Base-by-base conservation (phyloP, 2,888 invertebrate species). In the Rhaphigaster nebulosa region DNA sequence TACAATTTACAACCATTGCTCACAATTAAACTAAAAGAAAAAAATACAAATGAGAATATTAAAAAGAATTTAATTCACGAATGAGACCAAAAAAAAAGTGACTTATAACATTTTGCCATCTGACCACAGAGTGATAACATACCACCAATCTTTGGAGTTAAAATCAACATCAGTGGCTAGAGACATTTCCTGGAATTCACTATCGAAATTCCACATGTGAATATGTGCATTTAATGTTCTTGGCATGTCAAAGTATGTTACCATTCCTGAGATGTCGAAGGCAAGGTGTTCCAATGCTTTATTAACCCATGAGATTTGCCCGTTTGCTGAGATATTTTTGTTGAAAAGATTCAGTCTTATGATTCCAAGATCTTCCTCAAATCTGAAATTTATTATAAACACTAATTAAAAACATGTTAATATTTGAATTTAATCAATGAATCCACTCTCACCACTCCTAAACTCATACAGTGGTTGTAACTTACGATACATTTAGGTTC, bases 141-240 rank as follows among this genome's bases (percentile, higher is more conserved):
- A 93, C 93, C 92, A 92, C 96, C 96, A 96, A 38, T 94, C 92
- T 89, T 94, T 93, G 13, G 93, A 94, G 92, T 96, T 95, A 13
- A 96, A 94, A 92, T 95, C 94, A 8, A 96, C 93, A 91, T 95
- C 94, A 13, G 95, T 95, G 0, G 96, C 95, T 0, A 94, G 92
- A 65, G 94, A 93, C 6, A 96, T 88, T 89, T 94, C 93, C 38
- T 94, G 93, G 91, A 95, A 95, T 23, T 93, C 93, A 91, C 94
- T 94, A 34, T 94, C 94, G 0, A 95, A 95, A 93, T 96, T 96
- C 94, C 38, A 91, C n/a, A 92, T 92, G 90, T 92, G 92, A 20
- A 92, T 18, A 87, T 92, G 91, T 1, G 92, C 87, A 45, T 90
- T 87, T 29, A 92, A 26, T 60, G 92, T 91, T 87, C 91, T 92